These are phyloP conservation scores for Lagodon rhomboides DNA, from an alignment of 2,797 vertebrate species.

Conservation along the genomic window DNA sequence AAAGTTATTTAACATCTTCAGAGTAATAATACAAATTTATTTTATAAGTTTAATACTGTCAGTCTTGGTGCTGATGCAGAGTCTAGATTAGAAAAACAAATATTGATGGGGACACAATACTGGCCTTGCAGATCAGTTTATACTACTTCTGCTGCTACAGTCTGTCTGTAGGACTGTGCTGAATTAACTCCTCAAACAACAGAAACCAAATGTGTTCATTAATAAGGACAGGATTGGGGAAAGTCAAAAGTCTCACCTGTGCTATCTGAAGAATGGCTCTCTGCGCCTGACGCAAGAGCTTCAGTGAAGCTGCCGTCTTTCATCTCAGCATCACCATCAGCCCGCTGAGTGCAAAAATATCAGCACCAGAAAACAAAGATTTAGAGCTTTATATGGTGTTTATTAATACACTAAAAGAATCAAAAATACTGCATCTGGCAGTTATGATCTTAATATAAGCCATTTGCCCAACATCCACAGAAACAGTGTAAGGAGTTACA, in stretches of 20 bases:
- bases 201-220: not conserved
- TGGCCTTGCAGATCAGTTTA: not conserved
- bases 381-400: not conserved
- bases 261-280: constrained; percentile 13
- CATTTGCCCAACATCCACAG: not conserved
- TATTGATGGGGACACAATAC: not conserved
- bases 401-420: not conserved
- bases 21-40: not conserved
- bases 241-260: constrained; percentile 54
- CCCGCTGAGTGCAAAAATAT: constrained; percentile 53
- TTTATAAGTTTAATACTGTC: not conserved
- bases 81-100: not conserved
- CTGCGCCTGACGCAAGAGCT: constrained; percentile 13
- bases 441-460: not conserved
- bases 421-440: not conserved
- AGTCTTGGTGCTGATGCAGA: not conserved
- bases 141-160: not conserved
- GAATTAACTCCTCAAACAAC: not conserved
- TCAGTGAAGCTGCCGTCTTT: constrained; percentile 74
- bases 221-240: not conserved
- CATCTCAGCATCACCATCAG: constrained; percentile 55
- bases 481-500: not conserved
- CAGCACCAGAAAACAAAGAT: not conserved
- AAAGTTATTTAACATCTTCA: not conserved
- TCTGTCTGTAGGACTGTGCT: not conserved